Percentiles rank a stretch among this genome's conserved stretches.
Evolutionary conservation across 2,113 vertebrate species (phyloP).

Genomic region (Tapirus terrestris): DNA sequence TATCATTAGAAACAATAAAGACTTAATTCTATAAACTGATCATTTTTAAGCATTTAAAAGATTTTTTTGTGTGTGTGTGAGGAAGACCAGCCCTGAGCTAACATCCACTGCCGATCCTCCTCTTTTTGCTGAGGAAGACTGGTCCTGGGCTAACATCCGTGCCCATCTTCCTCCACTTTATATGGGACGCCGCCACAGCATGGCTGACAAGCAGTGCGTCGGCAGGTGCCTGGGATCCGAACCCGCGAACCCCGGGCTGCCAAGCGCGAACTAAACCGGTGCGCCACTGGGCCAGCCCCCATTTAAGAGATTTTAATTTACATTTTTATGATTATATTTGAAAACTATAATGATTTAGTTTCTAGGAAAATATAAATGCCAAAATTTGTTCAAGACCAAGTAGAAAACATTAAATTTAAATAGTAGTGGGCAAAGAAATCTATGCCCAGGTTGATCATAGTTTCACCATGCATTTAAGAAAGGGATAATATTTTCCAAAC

Average conservation of each 20-base stretch:
- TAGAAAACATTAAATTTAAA: constrained; percentile 1
- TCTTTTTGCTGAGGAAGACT: no score
- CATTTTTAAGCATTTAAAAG: not conserved
- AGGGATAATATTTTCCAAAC: not conserved
- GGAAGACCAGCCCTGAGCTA: no score
- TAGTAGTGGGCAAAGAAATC: not conserved
- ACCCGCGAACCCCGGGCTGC: no score
- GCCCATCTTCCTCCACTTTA: no score
- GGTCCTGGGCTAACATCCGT: no score
- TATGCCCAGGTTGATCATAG: not conserved
- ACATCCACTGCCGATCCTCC: no score
- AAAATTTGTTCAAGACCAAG: not conserved
- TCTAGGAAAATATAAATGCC: not conserved
- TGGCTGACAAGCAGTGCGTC: no score
- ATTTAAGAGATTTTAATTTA: not conserved
- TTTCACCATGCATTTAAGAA: not conserved
- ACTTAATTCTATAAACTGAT: not conserved
- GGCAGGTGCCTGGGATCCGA: no score
- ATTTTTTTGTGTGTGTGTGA: not conserved
- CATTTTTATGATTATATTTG: not conserved
- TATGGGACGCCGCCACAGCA: no score
- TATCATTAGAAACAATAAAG: not conserved
- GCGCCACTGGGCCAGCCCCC: no score
- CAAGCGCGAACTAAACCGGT: no score
- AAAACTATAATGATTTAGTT: not conserved